These are phyloP conservation scores for Aradophagus sp. DNA, from an alignment of 1,140 invertebrate species.

Conservation along the genomic window DNA sequence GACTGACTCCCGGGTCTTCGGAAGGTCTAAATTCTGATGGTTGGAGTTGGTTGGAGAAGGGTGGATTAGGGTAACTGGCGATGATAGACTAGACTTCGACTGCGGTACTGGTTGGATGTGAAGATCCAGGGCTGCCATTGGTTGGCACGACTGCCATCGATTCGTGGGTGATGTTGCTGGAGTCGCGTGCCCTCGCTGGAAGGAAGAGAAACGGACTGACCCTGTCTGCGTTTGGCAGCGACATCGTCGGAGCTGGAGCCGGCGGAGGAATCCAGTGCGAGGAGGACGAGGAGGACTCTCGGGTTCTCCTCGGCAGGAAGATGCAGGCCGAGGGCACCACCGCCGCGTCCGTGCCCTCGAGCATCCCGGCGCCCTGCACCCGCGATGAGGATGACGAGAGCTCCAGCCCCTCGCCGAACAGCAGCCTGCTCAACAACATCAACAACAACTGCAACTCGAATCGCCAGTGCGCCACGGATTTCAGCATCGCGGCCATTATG, in stretches of 20 bases:
- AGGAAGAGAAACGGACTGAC: conserved; percentile 75
- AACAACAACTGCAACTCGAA: conserved; percentile 72
- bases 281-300: conserved; percentile 74
- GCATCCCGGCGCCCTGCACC: conserved; percentile 61
- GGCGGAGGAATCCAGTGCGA: conserved; percentile 69
- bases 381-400: conserved; percentile 66
- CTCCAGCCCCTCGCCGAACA: conserved; percentile 70
- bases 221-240: conserved; percentile 72
- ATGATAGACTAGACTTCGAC: no score
- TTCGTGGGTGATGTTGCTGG: conserved; percentile 73
- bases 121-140: conserved; percentile 35
- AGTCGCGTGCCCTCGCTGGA: conserved; percentile 73
- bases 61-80: no score
- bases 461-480: conserved; percentile 87
- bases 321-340: conserved; percentile 72
- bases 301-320: conserved; percentile 76
- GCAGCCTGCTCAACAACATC: conserved; percentile 66
- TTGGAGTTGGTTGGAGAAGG: conserved; percentile 1
- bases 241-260: conserved; percentile 67
- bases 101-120: conserved; percentile 13
- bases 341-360: conserved; percentile 65
- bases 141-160: conserved; percentile 42
- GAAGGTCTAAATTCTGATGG: no score
- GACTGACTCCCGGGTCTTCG: no score
- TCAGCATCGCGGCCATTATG: conserved; percentile 95